Conservation (phyloP, 2,888 invertebrate species). For the Hetaerina titia region DNA sequence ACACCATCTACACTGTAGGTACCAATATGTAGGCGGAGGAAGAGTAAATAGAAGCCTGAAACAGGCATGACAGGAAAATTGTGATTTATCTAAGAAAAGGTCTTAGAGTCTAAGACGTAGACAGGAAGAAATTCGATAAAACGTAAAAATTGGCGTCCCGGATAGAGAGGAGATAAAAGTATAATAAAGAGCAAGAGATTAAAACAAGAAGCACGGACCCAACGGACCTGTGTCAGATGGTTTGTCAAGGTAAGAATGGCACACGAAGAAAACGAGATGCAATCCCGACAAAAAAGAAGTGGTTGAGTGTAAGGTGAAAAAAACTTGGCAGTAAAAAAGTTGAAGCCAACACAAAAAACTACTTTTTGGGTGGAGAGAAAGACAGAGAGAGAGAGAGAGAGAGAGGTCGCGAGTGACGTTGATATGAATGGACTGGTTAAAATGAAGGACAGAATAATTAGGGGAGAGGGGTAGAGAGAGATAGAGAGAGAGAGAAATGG, state of each 20-base stretch:
- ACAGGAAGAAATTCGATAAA: neutral
- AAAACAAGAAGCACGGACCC: neutral
- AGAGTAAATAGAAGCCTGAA: neutral
- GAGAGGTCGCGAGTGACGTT: neutral
- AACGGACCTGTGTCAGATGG: neutral
- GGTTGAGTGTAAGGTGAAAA: neutral
- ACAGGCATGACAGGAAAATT: neutral
- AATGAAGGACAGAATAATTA: conserved; percentile 43
- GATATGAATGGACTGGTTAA: conserved; percentile 21
- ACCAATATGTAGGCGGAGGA: neutral
- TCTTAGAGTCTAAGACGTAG: neutral
- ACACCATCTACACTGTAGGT: neutral
- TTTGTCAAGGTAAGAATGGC: neutral
- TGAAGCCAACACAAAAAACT: neutral
- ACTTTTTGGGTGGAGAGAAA: neutral
- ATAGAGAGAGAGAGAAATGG: conserved; percentile 46
- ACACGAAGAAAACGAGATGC: neutral
- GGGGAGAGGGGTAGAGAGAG: conserved; percentile 18
- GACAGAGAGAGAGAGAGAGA: neutral
- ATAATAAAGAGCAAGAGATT: neutral
- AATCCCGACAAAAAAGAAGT: neutral
- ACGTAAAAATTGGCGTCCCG: neutral
- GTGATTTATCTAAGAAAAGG: neutral
- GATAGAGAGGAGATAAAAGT: neutral
- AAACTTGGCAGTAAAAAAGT: neutral